Conservation (phyloP, 2,113 vertebrate species). For the Mus spicilegus region DNA sequence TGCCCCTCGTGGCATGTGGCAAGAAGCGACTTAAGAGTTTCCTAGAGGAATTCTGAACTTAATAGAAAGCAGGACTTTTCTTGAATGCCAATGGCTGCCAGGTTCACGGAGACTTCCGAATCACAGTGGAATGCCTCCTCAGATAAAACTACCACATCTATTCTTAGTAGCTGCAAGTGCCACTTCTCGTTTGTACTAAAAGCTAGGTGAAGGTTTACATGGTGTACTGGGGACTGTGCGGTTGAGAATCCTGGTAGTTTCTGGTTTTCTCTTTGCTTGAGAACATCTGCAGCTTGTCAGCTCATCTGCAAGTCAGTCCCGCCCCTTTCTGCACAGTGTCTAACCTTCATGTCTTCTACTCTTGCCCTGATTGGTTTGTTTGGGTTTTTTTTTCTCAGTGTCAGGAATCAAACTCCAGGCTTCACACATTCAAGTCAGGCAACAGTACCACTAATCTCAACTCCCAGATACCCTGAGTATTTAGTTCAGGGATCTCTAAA, state of each 20-base stretch:
- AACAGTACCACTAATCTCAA: not conserved
- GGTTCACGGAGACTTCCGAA: slow-evolving; percentile 58
- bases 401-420: not conserved
- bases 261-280: slow-evolving; percentile 54
- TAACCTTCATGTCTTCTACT: not conserved
- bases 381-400: not conserved
- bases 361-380: not conserved
- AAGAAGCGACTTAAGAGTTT: slow-evolving; percentile 33
- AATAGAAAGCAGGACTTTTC: slow-evolving; percentile 71
- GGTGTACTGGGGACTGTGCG: slow-evolving; percentile 40
- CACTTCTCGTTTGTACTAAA: slow-evolving; percentile 59
- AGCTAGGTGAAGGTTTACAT: slow-evolving; percentile 53
- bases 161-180: slow-evolving; percentile 70
- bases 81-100: slow-evolving; percentile 43
- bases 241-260: slow-evolving; percentile 65
- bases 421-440: not conserved
- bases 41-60: slow-evolving; percentile 64
- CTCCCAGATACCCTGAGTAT: not conserved
- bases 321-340: not conserved
- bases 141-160: slow-evolving; percentile 66
- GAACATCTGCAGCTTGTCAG: slow-evolving; percentile 16
- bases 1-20: slow-evolving; percentile 7
- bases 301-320: not conserved
- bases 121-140: slow-evolving; percentile 48
- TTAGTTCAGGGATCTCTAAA: not conserved